Evolutionary conservation across 2,797 vertebrate species (phyloP).

Genomic region (Fistularia tabacaria): DNA sequence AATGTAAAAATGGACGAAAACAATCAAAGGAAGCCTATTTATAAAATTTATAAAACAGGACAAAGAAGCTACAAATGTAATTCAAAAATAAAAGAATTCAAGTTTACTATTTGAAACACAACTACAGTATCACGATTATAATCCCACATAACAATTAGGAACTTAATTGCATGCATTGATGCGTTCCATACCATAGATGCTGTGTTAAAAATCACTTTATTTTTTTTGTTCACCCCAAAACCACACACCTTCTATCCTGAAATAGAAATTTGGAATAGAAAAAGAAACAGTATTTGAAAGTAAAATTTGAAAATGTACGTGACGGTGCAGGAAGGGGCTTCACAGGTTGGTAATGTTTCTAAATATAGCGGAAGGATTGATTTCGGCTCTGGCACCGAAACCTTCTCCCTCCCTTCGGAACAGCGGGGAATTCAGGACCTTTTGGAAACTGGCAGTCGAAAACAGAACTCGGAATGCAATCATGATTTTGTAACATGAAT

Average conservation of each 20-base stretch:
- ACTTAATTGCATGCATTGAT: conserved; percentile 85
- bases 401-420: too few relatives aligned
- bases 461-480: too few relatives aligned
- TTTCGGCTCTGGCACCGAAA: conserved; percentile 1
- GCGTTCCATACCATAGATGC: conserved; percentile 83
- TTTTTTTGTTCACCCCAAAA: conserved; percentile 63
- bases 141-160: conserved; percentile 85
- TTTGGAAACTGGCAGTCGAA: too few relatives aligned
- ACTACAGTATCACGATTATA: conserved; percentile 79
- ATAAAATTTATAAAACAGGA: conserved; percentile 78
- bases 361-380: background rate
- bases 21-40: conserved; percentile 75
- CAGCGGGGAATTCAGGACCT: too few relatives aligned
- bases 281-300: conserved; percentile 58
- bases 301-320: conserved; percentile 56
- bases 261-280: conserved; percentile 68
- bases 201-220: conserved; percentile 75
- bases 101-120: conserved; percentile 85
- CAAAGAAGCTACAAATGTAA: conserved; percentile 80
- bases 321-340: background rate
- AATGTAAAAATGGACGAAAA: conserved; percentile 63
- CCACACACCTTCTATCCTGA: conserved; percentile 60
- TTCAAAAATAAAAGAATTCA: conserved; percentile 80
- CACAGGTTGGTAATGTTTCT: too few relatives aligned
- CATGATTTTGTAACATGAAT: too few relatives aligned